Base-by-base conservation (phyloP, 2,113 vertebrate species). In the Callipepla squamata region DNA sequence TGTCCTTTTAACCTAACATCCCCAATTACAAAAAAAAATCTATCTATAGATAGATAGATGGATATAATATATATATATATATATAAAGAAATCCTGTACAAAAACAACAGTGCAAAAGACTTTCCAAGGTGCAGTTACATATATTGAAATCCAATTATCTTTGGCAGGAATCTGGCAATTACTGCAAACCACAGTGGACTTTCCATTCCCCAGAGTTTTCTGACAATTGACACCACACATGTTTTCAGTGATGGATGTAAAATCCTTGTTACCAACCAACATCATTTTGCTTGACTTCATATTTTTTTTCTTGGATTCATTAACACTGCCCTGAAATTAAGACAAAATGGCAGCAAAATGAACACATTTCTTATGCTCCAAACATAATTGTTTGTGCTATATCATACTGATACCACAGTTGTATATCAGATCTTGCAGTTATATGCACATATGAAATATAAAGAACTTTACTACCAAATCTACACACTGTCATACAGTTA, bases 1-100 rank as follows among this genome's bases (percentile, higher is more conserved):
- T 82, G 42, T 28, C 75, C 47, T 94, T 94, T 90, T 85, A 96
- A 77, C 44, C 34, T 67, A 51, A 12, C 74, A 47, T 85, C 65
- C 76, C 16, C 38, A 70, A 11, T 12, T 40, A 84, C 32, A 69
- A 73, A 77, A 36, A 36, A 36, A 36, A 36, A 36, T 36, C 36
- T 36, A 36, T 36, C 36, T 36, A 36, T 36, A 36, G 36, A 36
- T 36, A 36, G 36, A 36, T 36, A 36, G 36, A 36, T 36, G 7
- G 36, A 36, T 36, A 36, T 36, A 36, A 36, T 36, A 19, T 73
- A 28, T 23, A 74, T 11, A 23, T 36, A 26, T 15, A 63, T 18
- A 58, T 28, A 40, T 28, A 83, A 65, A 63, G 22, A 28, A 28
- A 53, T 48, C 4, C 30, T 55, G 32, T 67, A 82, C 87, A 44